phyloP scores from a whole-genome alignment of 1,140 invertebrate species.

The Laupala kohalensis region DNA sequence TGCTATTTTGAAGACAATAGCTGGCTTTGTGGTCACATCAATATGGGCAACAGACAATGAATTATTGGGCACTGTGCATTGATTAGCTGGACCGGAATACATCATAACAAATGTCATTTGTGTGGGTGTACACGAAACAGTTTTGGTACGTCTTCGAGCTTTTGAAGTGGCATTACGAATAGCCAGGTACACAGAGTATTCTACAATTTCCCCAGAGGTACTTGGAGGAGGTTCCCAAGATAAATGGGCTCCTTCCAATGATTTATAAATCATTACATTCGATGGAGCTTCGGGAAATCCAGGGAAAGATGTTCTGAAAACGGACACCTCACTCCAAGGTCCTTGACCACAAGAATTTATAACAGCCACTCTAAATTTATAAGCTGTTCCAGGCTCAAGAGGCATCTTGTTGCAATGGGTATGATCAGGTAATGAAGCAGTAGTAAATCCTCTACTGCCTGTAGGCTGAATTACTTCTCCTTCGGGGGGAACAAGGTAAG shows the following conservation, averaged over 20 bases:
- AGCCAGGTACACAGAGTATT: conserved; percentile 97
- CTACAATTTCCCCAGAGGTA: conserved; percentile 84
- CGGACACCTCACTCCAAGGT: conserved; percentile 87
- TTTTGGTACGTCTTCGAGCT: conserved; percentile 29
- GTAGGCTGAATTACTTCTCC: conserved; percentile 26
- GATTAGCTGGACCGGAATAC: conserved; percentile 87
- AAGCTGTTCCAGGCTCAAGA: conserved; percentile 89
- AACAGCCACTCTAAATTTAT: conserved; percentile 93
- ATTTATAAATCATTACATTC: conserved; percentile 97
- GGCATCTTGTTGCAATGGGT: conserved; percentile 43
- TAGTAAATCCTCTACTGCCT: conserved; percentile 28
- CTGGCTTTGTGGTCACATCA: conserved; percentile 91
- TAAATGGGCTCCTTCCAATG: conserved; percentile 82
- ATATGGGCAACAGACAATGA: conserved; percentile 84
- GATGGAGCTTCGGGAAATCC: conserved; percentile 95
- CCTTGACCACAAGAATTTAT: conserved; percentile 90
- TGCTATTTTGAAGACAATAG: conserved; percentile 98
- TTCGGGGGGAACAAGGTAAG: conserved; percentile 39
- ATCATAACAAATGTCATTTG: conserved; percentile 91
- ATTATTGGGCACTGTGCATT: conserved; percentile 78
- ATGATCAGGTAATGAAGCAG: conserved; percentile 37
- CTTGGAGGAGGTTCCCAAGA: conserved; percentile 95
- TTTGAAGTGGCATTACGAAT: conserved; percentile 46
- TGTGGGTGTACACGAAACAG: conserved; percentile 41
- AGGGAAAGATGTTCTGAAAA: conserved; percentile 92